These are phyloP conservation scores for Bettongia penicillata DNA, from an alignment of 2,113 vertebrate species.

Conservation along the genomic window DNA sequence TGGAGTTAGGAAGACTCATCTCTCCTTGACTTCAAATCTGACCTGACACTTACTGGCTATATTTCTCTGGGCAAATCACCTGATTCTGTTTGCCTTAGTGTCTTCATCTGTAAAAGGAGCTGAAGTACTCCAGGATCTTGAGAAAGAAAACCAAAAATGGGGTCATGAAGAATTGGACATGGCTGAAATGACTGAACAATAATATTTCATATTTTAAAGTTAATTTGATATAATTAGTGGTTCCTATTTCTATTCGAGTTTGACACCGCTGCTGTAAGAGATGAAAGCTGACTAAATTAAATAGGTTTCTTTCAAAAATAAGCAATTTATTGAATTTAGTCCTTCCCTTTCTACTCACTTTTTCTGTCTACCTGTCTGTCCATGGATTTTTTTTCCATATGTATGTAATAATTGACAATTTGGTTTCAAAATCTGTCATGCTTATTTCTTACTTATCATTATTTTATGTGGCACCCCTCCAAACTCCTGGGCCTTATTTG, in stretches of 20 bases:
- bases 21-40: neutral
- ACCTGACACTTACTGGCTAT: neutral
- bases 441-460: constrained; percentile 5
- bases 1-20: neutral
- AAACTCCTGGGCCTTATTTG: neutral
- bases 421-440: constrained; percentile 21
- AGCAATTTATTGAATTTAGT: constrained; percentile 28
- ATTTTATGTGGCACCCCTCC: neutral
- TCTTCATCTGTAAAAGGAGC: neutral
- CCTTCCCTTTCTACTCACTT: neutral
- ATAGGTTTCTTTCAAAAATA: constrained; percentile 39
- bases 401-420: constrained; percentile 10
- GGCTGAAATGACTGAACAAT: neutral
- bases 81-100: neutral
- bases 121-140: neutral
- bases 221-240: neutral
- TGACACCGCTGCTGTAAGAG: neutral
- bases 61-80: neutral
- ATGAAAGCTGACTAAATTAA: constrained; percentile 12
- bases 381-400: neutral
- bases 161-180: neutral
- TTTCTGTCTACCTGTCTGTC: neutral
- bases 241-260: neutral
- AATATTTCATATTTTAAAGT: constrained; percentile 11
- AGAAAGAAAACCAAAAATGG: neutral